Base-by-base conservation (phyloP, 2,113 vertebrate genomes). In the Myotis lucifugus region DNA sequence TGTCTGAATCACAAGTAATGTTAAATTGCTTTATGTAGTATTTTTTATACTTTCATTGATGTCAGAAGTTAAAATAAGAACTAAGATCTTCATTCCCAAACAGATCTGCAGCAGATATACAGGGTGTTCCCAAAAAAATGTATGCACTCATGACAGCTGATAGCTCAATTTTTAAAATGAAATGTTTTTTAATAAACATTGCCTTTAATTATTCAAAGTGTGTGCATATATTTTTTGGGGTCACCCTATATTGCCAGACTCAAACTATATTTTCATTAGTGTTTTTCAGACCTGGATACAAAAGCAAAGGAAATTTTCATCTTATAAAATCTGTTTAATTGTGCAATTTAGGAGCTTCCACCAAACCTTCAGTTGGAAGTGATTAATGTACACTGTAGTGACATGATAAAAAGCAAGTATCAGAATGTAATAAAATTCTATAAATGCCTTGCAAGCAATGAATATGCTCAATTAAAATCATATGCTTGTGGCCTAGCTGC, bases 291-390 rank as follows among this genome's bases (percentile, higher is more conserved):
- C 34, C 37, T 61, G 54, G 25, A 73, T 90, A 25, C 23, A 91
- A 85, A 9, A 72, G 72, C 77, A 96, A 90, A 93, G 46, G 11
- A 88, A 61, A 91, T 79, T 72, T 94, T 85, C n/a, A 0, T 67
- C 54, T 91, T 94, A 94, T 40, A 94, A 85, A 93, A 82, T 94
- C 8, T 3, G 13, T 50, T 91, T 95, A 88, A 86, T 27, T 85
- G 3, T 85, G 23, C 27, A 87, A 11, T 92, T 61, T 91, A 95
- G 56, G 77, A 42, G 15, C 37, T 81, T 94, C 40, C 52, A 32
- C 34, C 48, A 83, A 59, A 92, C 42, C 27, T 92, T 92, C 46
- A 85, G 13, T 48, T 95, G 34, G 27, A 89, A 84, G 21, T 92
- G 85, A 79, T 84, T 87, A 86, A 64, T 94, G 34, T 69, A 59